A percentile compares a stretch with the other conserved stretches of the same genome.
Conservation (phyloP, 2,797 vertebrate genomes). For the Manis pentadactyla region DNA sequence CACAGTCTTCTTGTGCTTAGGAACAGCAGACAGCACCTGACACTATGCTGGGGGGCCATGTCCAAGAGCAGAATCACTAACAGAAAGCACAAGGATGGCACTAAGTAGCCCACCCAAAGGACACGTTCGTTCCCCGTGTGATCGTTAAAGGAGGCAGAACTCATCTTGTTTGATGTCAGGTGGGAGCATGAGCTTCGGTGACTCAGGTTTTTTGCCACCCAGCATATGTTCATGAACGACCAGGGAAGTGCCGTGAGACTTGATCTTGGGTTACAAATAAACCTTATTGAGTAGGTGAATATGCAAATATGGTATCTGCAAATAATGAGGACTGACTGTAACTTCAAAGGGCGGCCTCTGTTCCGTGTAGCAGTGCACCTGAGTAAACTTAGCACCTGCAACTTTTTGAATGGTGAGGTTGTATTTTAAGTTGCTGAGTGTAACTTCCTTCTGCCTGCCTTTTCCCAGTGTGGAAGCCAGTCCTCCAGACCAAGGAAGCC, state of each 20-base stretch:
- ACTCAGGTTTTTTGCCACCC: not conserved
- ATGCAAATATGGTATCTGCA: fast-evolving
- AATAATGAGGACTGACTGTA: not conserved
- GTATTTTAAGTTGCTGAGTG: fast-evolving
- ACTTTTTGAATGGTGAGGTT: not conserved
- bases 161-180: not conserved
- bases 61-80: not conserved
- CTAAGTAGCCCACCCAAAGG: not conserved
- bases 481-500: slow-evolving; percentile 84
- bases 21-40: not conserved
- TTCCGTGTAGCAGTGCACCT: not conserved
- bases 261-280: not conserved
- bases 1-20: not conserved
- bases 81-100: not conserved
- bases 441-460: slow-evolving; percentile 74
- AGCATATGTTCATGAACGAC: not conserved
- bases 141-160: not conserved
- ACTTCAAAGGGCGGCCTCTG: not conserved
- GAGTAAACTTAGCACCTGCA: too few species aligned
- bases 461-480: slow-evolving; percentile 91
- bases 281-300: not conserved
- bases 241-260: fast-evolving
- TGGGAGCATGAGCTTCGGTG: not conserved
- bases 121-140: fast-evolving
- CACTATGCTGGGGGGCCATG: not conserved